phyloP scores from a whole-genome alignment of 1,140 invertebrate genomes.

The Drosophila teissieri region DNA sequence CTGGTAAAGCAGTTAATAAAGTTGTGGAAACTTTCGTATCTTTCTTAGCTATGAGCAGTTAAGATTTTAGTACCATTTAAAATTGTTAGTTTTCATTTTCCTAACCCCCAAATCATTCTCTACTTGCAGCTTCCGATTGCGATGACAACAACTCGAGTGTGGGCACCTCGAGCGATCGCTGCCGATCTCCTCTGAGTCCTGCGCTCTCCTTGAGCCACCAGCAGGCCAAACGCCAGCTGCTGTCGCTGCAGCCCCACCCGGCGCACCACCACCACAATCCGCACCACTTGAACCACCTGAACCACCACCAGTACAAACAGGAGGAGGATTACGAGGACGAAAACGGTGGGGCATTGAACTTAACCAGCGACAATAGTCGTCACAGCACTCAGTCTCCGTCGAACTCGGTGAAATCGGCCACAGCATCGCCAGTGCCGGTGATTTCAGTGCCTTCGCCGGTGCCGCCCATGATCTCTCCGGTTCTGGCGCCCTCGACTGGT shows the following conservation, averaged over 20 bases:
- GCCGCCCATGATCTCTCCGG: slow-evolving; percentile 53
- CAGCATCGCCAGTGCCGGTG: slow-evolving; percentile 34
- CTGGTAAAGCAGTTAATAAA: neutral
- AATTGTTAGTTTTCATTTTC: neutral
- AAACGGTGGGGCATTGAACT: slow-evolving; percentile 74
- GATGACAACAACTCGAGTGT: slow-evolving; percentile 81
- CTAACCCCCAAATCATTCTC: neutral
- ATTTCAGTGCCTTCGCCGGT: slow-evolving; percentile 30
- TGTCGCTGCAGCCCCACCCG: slow-evolving; percentile 64
- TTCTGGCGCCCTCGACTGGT: slow-evolving; percentile 30
- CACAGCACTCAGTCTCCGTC: slow-evolving; percentile 77
- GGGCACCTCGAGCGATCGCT: slow-evolving; percentile 80
- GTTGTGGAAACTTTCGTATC: too few species aligned
- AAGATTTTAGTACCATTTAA: too few species aligned
- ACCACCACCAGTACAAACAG: slow-evolving; percentile 57
- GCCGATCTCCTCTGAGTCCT: slow-evolving; percentile 72
- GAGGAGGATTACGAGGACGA: slow-evolving; percentile 73
- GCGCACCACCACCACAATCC: slow-evolving; percentile 50
- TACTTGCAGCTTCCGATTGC: slow-evolving; percentile 73
- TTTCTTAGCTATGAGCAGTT: too few species aligned
- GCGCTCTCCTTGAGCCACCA: slow-evolving; percentile 60
- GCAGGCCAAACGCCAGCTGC: slow-evolving; percentile 69
- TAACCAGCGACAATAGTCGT: slow-evolving; percentile 80
- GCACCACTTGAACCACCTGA: slow-evolving; percentile 38
- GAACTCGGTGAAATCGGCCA: slow-evolving; percentile 67